phyloP scores from a whole-genome alignment of 2,113 vertebrate genomes.

The Ophiodon elongatus region DNA sequence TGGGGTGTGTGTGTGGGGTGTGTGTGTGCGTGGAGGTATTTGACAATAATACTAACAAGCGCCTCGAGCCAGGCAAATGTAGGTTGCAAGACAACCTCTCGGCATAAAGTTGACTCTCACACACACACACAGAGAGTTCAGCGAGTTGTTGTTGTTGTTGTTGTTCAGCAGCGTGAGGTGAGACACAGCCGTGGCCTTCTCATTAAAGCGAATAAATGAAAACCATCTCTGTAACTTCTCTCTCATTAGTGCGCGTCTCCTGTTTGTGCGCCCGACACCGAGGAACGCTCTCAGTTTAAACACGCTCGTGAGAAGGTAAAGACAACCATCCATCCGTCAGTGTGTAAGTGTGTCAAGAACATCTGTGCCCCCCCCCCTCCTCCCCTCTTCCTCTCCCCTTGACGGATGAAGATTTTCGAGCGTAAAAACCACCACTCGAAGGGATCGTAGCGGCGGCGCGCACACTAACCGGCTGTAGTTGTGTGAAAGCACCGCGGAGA shows the following conservation, averaged over 20 bases:
- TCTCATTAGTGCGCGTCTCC: constrained; percentile 51
- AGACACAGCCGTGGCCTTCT: constrained; percentile 46
- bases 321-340: constrained; percentile 39
- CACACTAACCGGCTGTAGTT: constrained; percentile 28
- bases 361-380: constrained; percentile 28
- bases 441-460: constrained; percentile 23
- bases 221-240: constrained; percentile 33
- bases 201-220: constrained; percentile 59
- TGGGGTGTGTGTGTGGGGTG: not conserved
- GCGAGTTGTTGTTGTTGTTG: constrained; percentile 23
- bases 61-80: constrained; percentile 28
- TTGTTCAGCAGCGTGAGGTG: constrained; percentile 62
- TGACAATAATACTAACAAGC: constrained; percentile 66
- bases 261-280: not conserved
- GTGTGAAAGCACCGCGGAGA: constrained; percentile 54
- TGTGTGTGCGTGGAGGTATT: constrained; percentile 36
- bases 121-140: constrained; percentile 1
- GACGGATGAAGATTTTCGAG: constrained; percentile 24
- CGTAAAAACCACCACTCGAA: constrained; percentile 30
- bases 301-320: constrained; percentile 53
- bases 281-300: too few relatives aligned
- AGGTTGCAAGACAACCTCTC: constrained; percentile 28
- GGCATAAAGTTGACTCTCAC: constrained; percentile 37
- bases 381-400: too few relatives aligned
- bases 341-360: constrained; percentile 32